A percentile compares a stretch with the other conserved stretches of the same genome.
Evolutionary conservation across 1,140 invertebrate species (phyloP).

Genomic region (Saxidomus purpurata): DNA sequence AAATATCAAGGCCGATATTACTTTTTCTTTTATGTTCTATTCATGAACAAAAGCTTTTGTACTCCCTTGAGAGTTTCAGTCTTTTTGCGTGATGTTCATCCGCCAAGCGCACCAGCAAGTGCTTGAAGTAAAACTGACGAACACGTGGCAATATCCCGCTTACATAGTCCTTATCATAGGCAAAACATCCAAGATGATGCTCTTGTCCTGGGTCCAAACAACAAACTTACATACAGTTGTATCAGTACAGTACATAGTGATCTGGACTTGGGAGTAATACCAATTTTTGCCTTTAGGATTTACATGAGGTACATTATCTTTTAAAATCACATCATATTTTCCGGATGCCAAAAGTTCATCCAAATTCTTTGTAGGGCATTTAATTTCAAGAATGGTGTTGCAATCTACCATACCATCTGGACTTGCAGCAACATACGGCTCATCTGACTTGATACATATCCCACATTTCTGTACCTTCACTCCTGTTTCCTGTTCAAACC

Average conservation of each 20-base stretch:
- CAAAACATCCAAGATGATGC: not conserved
- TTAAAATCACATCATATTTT: conserved; percentile 16
- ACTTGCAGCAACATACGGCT: conserved; percentile 10
- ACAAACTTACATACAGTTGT: too few species aligned
- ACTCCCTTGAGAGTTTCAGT: too few species aligned
- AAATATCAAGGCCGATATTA: too few species aligned
- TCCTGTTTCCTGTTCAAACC: not conserved
- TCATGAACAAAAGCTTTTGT: too few species aligned
- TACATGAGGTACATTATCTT: too few species aligned
- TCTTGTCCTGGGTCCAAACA: too few species aligned
- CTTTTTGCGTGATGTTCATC: not conserved
- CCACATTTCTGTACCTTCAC: not conserved
- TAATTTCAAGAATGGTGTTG: conserved; percentile 5
- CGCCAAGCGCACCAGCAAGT: not conserved
- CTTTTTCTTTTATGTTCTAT: too few species aligned
- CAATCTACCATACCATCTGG: conserved; percentile 5
- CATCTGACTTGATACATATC: not conserved
- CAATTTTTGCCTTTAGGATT: too few species aligned
- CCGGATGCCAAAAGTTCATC: not conserved
- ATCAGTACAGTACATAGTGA: too few species aligned
- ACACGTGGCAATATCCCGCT: not conserved
- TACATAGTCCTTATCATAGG: not conserved
- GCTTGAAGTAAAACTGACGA: not conserved
- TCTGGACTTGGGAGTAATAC: too few species aligned
- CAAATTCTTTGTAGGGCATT: not conserved